Base-by-base conservation (phyloP, 2,888 invertebrate genomes). In the Pecten maximus region DNA sequence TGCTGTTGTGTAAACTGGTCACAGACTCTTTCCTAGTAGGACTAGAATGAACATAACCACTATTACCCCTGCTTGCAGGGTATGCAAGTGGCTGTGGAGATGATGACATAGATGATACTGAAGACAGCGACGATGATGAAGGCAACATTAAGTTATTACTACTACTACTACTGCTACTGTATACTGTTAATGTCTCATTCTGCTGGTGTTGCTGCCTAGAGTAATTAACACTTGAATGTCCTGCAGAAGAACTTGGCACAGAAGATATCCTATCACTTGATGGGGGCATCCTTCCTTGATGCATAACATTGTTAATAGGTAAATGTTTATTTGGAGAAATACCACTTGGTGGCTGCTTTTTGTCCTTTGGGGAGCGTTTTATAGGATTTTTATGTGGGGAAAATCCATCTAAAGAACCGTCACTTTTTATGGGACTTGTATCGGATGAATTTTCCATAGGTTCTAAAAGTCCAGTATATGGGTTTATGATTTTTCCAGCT, bases 401-500 rank as follows among this genome's bases (percentile, higher is more conserved):
- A 87, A 88, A 89, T 87, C 91, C 89, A 88, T 92, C 91, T n/a
- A 90, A 88, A 40, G 91, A 89, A 91, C 91, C 91, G 40, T 93
- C 93, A 93, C 93, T 94, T 94, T 94, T 95, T 88, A 93, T 90
- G 87, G 95, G 95, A 93, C 94, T 95, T 74, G 92, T 93, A 90
- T 95, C 95, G 87, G 94, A 92, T 90, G 93, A 93, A 93, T 92
- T 93, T 88, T 95, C 95, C 91, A 95, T 93, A 86, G 95, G 95
- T 92, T 96, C 96, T 91, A 96, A 91, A 74, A 95, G 93, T 87
- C 96, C 96, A 89, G 96, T 96, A 88, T 95, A 95, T 23, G 96
- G 96, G 92, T 96, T 96, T 40, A 96, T 95, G 23, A 96, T 95
- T 93, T 95, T 95, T 60, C 95, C 95, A 92, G 94, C 94, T 92